A percentile compares a stretch with the other conserved stretches of the same genome.
These are phyloP conservation scores for Seira ritae DNA, from an alignment of 2,888 invertebrate genomes.

Conservation along the genomic window DNA sequence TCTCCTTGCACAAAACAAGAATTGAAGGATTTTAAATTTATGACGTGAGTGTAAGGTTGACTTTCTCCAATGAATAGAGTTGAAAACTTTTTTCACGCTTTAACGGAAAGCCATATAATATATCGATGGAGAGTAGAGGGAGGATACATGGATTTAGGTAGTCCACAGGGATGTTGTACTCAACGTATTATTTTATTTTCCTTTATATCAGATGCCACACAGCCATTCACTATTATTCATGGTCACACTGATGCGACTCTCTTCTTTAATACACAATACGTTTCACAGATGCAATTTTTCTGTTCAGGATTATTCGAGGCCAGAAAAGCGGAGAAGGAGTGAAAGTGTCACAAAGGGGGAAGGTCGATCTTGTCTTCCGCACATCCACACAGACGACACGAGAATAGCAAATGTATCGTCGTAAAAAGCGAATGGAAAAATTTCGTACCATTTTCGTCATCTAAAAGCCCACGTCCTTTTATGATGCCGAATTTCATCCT, in stretches of 20 bases:
- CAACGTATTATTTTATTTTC: neutral
- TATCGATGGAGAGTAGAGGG: neutral
- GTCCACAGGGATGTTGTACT: too few relatives aligned
- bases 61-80: neutral
- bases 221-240: slow-evolving; percentile 14
- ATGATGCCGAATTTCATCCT: neutral
- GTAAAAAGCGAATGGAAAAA: slow-evolving; percentile 34
- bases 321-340: slow-evolving; percentile 3
- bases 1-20: neutral
- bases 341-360: slow-evolving; percentile 51
- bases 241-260: slow-evolving; percentile 32
- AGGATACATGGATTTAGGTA: too few relatives aligned
- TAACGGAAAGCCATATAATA: neutral
- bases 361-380: slow-evolving; percentile 46
- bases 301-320: slow-evolving; percentile 48
- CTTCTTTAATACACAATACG: neutral
- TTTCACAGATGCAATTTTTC: slow-evolving; percentile 46
- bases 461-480: slow-evolving; percentile 33
- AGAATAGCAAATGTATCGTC: slow-evolving; percentile 29
- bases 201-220: neutral
- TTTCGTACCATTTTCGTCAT: slow-evolving; percentile 19
- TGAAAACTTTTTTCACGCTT: too few relatives aligned
- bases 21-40: neutral
- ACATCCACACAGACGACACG: neutral
- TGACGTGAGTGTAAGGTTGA: neutral